Base-by-base conservation (phyloP, 2,113 vertebrate species). In the Charadrius vociferus region DNA sequence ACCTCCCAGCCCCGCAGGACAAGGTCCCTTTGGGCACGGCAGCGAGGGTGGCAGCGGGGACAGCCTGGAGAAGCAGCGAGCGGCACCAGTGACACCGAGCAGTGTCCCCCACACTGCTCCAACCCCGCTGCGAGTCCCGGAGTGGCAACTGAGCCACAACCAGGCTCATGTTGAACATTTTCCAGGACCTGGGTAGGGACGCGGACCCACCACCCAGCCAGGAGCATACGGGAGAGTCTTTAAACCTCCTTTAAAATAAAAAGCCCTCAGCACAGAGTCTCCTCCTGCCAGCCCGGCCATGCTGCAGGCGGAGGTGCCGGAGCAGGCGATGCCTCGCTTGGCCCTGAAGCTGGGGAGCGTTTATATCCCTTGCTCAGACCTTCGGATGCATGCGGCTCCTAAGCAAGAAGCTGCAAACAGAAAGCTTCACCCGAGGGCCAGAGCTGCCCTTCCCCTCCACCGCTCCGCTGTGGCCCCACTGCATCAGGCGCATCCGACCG, bases 321-420 rank as follows among this genome's bases (percentile, higher is more conserved):
- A 26, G 11, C 43, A 66, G 59, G 68, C 0, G 7, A 14, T 36
- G 50, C 58, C 49, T 30, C 5, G 7, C 68, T 59, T 2, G 0
- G 23, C 45, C 71, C 79, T 7, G 19, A 52, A 36, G 37, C 70
- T 7, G 18, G n/a, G 13, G 22, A 43, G 39, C 0, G 7, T 21
- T 45, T 12, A 11, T 8, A 43, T 20, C 47, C 53, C 45, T 45
- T 3, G 27, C 62, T 59, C 34, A 17, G 20, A 32, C 7, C 30
- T 59, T 34, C 0, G 2, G 70, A 23, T 10, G 30, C 36, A 11
- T 3, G 3, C 0, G 0, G 50, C 58, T 74, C 47, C 30, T 1
- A 0, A 32, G 30, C 55, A n/a, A 87, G 77, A 23, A 45, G 36
- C 49, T 50, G 49, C 18, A 26, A 17, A 26, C 0, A 1, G n/a